A percentile compares a stretch with the other conserved stretches of the same genome.
Conservation (phyloP, 2,113 vertebrate genomes). For the Rhadina sibilatrix region DNA sequence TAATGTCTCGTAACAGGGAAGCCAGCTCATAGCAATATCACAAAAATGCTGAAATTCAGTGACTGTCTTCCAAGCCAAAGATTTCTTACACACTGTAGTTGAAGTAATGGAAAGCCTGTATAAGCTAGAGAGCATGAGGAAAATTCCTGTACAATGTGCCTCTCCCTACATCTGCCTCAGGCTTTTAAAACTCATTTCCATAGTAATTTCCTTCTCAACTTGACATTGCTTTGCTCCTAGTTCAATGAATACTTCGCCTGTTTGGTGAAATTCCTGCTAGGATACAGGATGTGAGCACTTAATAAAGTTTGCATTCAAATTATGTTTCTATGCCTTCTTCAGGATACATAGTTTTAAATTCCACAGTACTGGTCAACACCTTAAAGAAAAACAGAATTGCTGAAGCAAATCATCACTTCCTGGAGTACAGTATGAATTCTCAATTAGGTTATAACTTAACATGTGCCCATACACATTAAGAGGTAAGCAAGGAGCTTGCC, state of each 20-base stretch:
- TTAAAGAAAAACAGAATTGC: slow-evolving; percentile 27
- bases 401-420: background rate
- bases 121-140: background rate
- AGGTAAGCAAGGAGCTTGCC: background rate
- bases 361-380: slow-evolving; percentile 34
- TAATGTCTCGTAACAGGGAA: background rate
- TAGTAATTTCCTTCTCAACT: slow-evolving; percentile 64
- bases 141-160: slow-evolving; percentile 43
- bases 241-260: slow-evolving; percentile 61
- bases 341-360: slow-evolving; percentile 25
- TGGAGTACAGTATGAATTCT: slow-evolving; percentile 6
- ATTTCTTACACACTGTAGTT: background rate
- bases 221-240: slow-evolving; percentile 52
- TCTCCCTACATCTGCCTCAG: slow-evolving; percentile 47
- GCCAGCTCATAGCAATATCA: rapidly evolving
- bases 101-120: slow-evolving; percentile 37
- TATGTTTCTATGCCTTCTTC: slow-evolving; percentile 25
- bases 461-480: background rate
- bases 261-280: slow-evolving; percentile 59
- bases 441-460: background rate
- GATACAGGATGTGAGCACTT: slow-evolving; percentile 45
- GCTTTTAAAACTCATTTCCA: slow-evolving; percentile 65
- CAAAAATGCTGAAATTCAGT: background rate
- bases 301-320: slow-evolving; percentile 52
- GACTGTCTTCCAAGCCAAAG: background rate